phyloP scores from a whole-genome alignment of 2,888 invertebrate genomes.

The Lypha dubia region DNA sequence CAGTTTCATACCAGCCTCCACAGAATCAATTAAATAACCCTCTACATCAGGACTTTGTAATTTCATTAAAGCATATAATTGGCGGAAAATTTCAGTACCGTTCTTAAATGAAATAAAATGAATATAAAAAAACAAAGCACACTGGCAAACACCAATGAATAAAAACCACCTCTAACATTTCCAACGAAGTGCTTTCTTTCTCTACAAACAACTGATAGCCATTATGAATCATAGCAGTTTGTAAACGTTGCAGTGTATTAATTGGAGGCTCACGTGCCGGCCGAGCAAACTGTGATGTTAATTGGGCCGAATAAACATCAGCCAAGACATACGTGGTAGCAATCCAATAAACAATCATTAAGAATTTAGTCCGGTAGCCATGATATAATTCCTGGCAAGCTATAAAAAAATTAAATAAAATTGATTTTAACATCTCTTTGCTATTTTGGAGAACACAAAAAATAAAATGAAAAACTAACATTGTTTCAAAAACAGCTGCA shows the following conservation, averaged over 20 bases:
- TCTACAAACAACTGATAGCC: conserved; percentile 89
- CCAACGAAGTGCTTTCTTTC: conserved; percentile 88
- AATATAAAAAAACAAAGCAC: background rate
- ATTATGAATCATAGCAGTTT: conserved; percentile 86
- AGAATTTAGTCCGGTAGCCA: conserved; percentile 87
- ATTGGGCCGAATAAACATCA: conserved; percentile 91
- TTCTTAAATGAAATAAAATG: conserved; percentile 84
- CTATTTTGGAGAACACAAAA: conserved; percentile 71
- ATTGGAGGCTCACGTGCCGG: conserved; percentile 89
- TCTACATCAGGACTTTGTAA: conserved; percentile 82
- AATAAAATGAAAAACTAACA: conserved; percentile 83
- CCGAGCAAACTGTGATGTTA: conserved; percentile 89
- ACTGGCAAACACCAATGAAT: conserved; percentile 10
- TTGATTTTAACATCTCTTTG: background rate
- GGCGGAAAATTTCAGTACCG: conserved; percentile 89
- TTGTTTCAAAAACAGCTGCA: conserved; percentile 88
- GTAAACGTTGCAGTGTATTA: conserved; percentile 86
- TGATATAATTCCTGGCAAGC: conserved; percentile 84
- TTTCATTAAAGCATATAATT: conserved; percentile 88
- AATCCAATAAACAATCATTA: conserved; percentile 88
- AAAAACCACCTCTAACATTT: conserved; percentile 86
- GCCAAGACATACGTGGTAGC: conserved; percentile 91
- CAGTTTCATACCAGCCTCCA: conserved; percentile 88
- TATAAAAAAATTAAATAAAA: conserved; percentile 69
- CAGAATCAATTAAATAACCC: conserved; percentile 87